Conservation (phyloP, 2,113 vertebrate genomes). For the Scartelaos histophorus region DNA sequence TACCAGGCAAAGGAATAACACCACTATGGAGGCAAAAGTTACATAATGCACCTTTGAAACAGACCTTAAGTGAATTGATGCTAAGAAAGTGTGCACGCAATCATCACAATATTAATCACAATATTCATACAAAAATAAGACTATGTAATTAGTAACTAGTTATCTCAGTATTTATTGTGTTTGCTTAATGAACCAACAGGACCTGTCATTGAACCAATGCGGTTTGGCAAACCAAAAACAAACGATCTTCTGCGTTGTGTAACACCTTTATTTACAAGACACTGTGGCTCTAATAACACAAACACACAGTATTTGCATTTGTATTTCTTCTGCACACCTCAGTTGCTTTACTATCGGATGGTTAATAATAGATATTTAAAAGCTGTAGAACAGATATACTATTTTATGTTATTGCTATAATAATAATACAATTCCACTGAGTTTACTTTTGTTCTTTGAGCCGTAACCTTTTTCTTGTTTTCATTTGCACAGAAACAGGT, state of each 20-base stretch:
- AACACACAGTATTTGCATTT: neutral
- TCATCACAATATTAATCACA: neutral
- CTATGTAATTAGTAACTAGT: neutral
- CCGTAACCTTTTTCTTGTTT: neutral
- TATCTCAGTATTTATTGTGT: neutral
- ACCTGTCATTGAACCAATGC: neutral
- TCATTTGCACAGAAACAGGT: constrained; percentile 86
- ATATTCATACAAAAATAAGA: neutral
- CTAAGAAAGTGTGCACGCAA: neutral
- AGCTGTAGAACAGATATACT: neutral
- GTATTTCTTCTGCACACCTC: neutral
- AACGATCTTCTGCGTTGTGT: neutral
- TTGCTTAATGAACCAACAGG: neutral
- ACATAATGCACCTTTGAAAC: too few relatives aligned
- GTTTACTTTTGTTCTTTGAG: neutral
- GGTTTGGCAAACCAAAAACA: neutral
- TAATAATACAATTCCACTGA: neutral
- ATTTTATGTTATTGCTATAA: too few relatives aligned
- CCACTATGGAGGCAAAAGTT: too few relatives aligned
- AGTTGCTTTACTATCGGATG: neutral
- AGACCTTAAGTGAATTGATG: neutral
- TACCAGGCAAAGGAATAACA: too few relatives aligned
- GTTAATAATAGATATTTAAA: too few relatives aligned
- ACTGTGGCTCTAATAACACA: neutral
- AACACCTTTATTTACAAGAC: neutral